Evolutionary conservation across 2,797 vertebrate species (phyloP).

Genomic region (Brachyalestes nurse): DNA sequence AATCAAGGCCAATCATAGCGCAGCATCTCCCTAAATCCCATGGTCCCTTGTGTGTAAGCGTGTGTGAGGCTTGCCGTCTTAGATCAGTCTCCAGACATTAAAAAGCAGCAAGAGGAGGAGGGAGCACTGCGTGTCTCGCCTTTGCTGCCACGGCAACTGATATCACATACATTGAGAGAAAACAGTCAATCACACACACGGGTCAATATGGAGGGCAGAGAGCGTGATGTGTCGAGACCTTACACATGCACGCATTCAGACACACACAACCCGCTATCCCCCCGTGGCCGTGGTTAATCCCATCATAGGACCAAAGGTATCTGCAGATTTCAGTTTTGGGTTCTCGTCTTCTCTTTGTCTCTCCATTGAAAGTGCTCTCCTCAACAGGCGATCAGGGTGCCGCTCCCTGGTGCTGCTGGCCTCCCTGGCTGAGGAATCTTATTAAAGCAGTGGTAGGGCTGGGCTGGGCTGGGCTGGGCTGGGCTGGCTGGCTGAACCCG

Average conservation of each 20-base stretch:
- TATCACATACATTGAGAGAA: constrained; percentile 42
- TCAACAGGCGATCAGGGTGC: constrained; percentile 36
- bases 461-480: constrained; percentile 50
- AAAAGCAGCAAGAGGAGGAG: constrained; percentile 38
- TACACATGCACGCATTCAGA: constrained; percentile 18
- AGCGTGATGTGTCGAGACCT: constrained; percentile 30
- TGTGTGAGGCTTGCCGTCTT: constrained; percentile 5
- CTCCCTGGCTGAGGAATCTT: constrained; percentile 64
- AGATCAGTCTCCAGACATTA: constrained; percentile 39
- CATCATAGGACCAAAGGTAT: constrained; percentile 21
- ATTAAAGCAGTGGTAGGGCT: constrained; percentile 62
- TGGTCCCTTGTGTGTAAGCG: constrained; percentile 21
- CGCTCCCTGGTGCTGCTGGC: constrained; percentile 46
- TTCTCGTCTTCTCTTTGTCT: constrained; percentile 34
- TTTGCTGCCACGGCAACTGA: constrained; percentile 35
- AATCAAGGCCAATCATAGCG: constrained; percentile 27
- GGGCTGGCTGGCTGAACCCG: constrained; percentile 37
- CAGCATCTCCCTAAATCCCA: constrained; percentile 35
- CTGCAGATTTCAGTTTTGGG: constrained; percentile 18
- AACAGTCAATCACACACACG: constrained; percentile 26
- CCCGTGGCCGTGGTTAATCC: constrained; percentile 33
- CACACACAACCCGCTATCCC: constrained; percentile 35
- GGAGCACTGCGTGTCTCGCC: constrained; percentile 26
- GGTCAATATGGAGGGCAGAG: constrained; percentile 46
- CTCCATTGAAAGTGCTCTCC: constrained; percentile 33